Evolutionary conservation across 2,888 invertebrate genomes (phyloP).

Genomic region (Chaitophorus viminalis): DNA sequence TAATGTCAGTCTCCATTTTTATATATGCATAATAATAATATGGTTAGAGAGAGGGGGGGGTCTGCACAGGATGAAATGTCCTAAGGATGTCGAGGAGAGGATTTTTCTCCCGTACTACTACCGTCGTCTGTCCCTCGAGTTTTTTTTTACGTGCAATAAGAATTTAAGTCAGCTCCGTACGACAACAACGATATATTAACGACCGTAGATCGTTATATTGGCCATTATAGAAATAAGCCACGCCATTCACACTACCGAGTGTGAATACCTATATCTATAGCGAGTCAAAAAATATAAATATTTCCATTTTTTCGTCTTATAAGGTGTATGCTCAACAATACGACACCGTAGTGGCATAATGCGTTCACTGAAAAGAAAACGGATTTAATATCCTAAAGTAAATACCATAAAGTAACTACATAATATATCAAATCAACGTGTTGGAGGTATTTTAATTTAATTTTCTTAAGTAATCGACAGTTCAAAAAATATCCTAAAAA

Average conservation of each 20-base stretch:
- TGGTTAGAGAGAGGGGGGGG: neutral
- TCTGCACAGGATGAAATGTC: neutral
- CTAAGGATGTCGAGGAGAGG: neutral
- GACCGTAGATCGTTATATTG: conserved; percentile 48
- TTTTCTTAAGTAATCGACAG: too few species aligned
- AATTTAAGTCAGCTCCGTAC: conserved; percentile 26
- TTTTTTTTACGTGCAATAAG: conserved; percentile 33
- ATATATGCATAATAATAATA: conserved; percentile 20
- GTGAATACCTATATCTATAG: too few species aligned
- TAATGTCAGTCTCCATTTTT: conserved; percentile 58
- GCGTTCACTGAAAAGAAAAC: neutral
- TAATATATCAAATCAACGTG: too few species aligned
- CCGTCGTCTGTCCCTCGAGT: neutral
- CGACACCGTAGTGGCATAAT: neutral
- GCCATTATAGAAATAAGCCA: conserved; percentile 51
- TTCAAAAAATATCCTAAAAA: too few species aligned
- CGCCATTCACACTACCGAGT: neutral
- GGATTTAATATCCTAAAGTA: conserved; percentile 1
- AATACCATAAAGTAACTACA: too few species aligned
- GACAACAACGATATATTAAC: conserved; percentile 44
- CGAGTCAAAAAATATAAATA: neutral
- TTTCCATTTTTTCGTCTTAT: neutral
- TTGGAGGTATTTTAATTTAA: too few species aligned
- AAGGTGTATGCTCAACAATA: neutral
- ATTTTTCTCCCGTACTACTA: neutral